These are phyloP conservation scores for Papilio machaon DNA, from an alignment of 1,140 invertebrate genomes.

Conservation along the genomic window DNA sequence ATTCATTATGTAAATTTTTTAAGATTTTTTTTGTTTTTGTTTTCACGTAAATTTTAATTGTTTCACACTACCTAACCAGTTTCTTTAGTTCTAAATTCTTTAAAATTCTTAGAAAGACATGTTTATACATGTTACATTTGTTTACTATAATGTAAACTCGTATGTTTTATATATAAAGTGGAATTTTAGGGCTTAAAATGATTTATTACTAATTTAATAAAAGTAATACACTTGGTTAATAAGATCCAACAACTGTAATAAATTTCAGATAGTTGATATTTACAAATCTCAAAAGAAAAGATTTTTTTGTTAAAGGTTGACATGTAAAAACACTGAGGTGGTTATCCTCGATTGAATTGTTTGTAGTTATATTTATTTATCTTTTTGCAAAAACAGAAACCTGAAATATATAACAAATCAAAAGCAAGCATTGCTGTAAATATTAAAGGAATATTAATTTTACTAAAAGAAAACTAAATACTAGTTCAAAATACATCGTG, in stretches of 20 bases:
- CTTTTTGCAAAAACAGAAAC: neutral
- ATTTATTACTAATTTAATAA: too few species aligned
- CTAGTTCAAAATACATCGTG: neutral
- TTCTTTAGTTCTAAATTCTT: too few species aligned
- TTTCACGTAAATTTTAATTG: neutral
- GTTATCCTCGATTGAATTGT: slow-evolving; percentile 11
- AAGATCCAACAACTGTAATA: neutral
- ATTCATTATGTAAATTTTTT: slow-evolving; percentile 32
- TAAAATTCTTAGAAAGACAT: too few species aligned
- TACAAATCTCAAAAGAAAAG: neutral
- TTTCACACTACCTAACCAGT: too few species aligned
- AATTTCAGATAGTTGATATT: neutral
- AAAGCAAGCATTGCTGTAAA: neutral
- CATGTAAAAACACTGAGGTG: neutral
- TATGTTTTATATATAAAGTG: too few species aligned
- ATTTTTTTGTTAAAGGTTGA: neutral
- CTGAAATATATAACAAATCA: neutral
- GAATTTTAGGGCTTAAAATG: too few species aligned
- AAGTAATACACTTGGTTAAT: too few species aligned
- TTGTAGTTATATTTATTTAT: neutral
- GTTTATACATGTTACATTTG: too few species aligned
- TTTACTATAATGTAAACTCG: too few species aligned
- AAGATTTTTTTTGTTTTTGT: neutral
- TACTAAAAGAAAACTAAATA: neutral
- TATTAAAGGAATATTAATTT: neutral